A percentile compares a stretch with the other conserved stretches of the same genome.
Conservation (phyloP, 2,113 vertebrate genomes). For the human (Homo sapiens) region DNA sequence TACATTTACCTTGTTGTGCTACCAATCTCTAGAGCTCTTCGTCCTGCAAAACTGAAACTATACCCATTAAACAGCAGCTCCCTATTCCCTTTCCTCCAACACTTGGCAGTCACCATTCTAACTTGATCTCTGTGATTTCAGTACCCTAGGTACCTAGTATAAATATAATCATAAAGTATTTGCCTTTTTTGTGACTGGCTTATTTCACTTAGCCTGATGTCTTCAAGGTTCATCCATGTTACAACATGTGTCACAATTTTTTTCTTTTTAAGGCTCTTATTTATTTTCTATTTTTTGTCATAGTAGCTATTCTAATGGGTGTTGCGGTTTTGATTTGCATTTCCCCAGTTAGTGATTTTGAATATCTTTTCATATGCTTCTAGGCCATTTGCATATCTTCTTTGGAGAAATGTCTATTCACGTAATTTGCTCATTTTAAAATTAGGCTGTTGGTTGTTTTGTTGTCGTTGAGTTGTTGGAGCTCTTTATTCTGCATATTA, state of each 20-base stretch:
- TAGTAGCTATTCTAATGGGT: neutral
- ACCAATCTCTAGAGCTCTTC: neutral
- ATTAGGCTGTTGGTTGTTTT: neutral
- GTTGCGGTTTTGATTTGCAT: neutral
- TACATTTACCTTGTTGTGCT: neutral
- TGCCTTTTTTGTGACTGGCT: neutral
- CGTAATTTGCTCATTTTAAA: neutral
- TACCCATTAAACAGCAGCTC: neutral
- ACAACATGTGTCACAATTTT: neutral
- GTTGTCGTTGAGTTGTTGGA: neutral
- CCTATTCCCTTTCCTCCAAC: neutral
- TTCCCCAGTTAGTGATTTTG: neutral
- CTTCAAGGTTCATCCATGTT: neutral
- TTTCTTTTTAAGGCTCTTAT: neutral
- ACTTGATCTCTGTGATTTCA: neutral
- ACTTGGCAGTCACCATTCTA: neutral
- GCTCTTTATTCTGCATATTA: neutral
- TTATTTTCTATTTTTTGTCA: neutral
- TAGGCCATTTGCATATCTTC: neutral
- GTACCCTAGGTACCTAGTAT: neutral
- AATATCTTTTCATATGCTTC: neutral
- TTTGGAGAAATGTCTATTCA: neutral
- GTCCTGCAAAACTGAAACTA: neutral
- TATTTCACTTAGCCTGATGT: neutral
- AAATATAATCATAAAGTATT: neutral